These are phyloP conservation scores for Sepioteuthis lessoniana DNA, from an alignment of 2,888 invertebrate genomes.

Conservation along the genomic window DNA sequence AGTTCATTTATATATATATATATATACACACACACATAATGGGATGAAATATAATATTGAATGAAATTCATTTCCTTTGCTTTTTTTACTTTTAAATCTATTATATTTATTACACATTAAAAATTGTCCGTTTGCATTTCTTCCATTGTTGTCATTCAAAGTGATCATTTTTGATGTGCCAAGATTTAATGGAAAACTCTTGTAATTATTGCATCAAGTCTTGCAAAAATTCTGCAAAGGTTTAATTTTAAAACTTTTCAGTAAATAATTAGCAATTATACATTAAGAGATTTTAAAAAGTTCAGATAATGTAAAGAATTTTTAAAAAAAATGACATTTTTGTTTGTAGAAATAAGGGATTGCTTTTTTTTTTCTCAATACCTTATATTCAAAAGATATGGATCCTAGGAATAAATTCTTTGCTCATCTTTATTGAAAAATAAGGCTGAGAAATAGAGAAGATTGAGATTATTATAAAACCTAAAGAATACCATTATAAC, in stretches of 20 bases:
- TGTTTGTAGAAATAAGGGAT: no score
- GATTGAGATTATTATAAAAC: no score
- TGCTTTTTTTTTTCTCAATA: no score
- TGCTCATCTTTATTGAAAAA: no score
- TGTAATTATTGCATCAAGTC: not conserved
- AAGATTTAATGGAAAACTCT: conserved; percentile 3
- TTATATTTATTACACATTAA: not conserved
- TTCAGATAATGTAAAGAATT: not conserved
- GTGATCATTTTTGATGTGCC: not conserved
- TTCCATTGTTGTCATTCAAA: not conserved
- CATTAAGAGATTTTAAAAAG: not conserved
- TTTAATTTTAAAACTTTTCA: not conserved
- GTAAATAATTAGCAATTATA: not conserved
- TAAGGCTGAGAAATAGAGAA: no score
- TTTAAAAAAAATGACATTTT: not conserved
- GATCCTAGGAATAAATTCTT: no score
- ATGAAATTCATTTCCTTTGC: not conserved
- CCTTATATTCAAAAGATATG: no score
- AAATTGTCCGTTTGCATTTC: not conserved
- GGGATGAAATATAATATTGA: not conserved
- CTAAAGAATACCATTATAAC: no score
- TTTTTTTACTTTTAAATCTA: not conserved
- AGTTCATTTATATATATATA: not conserved
- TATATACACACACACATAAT: not conserved
- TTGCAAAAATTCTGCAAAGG: not conserved